phyloP scores from a whole-genome alignment of 2,113 vertebrate species.

The Eulemur rufifrons region DNA sequence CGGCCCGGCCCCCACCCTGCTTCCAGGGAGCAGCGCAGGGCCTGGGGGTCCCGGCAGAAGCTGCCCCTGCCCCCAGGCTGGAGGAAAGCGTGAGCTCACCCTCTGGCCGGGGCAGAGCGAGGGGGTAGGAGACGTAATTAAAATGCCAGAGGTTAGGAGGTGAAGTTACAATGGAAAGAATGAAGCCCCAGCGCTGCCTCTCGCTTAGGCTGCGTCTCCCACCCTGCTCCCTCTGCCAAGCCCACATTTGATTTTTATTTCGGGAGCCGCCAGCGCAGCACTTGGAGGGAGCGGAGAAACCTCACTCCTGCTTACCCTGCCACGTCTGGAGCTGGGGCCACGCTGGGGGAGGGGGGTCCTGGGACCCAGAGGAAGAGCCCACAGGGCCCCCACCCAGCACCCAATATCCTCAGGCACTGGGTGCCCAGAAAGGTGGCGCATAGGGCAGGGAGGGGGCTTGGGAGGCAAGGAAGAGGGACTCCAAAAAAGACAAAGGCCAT shows the following conservation, averaged over 20 bases:
- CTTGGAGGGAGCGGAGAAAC: conserved; percentile 70
- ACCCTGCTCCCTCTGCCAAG: conserved; percentile 66
- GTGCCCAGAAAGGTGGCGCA: neutral
- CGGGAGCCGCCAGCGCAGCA: conserved; percentile 80
- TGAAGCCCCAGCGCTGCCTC: conserved; percentile 49
- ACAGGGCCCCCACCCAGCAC: neutral
- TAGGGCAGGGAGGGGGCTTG: neutral
- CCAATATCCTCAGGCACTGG: neutral
- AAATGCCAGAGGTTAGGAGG: conserved; percentile 71
- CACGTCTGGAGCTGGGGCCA: conserved; percentile 66
- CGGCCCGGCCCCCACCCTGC: neutral
- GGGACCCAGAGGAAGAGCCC: neutral
- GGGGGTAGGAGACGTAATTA: conserved; percentile 67
- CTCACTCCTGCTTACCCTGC: conserved; percentile 55
- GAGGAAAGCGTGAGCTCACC: conserved; percentile 74
- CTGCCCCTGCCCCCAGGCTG: neutral
- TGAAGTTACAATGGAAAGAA: conserved; percentile 78
- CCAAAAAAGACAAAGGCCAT: neutral
- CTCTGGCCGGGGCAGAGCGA: conserved; percentile 43
- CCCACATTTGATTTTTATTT: conserved; percentile 83
- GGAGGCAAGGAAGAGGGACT: neutral
- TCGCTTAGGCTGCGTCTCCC: neutral
- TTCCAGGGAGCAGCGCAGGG: neutral
- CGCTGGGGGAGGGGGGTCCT: neutral
- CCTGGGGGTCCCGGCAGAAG: neutral